Evolutionary conservation across 2,113 vertebrate genomes (phyloP), one percentile per base, ranked within the genome.

Genomic region (Spea multiplicata): DNA sequence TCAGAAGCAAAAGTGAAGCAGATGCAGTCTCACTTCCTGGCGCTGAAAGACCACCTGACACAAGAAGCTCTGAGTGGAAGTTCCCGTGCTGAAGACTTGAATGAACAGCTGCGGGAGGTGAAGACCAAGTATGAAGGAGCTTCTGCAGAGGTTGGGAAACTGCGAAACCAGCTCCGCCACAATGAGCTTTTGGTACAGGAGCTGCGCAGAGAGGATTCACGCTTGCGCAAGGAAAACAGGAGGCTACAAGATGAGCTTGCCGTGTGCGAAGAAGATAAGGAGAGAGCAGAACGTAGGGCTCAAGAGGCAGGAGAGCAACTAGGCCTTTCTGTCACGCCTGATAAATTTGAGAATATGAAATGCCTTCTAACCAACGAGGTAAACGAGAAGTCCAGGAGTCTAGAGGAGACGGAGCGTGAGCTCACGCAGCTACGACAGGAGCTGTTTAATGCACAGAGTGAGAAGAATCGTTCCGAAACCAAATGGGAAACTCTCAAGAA

Each of bases 1-100:
- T 99, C 96, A 0, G 97, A 99, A 86, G 92, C 94, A 55, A 99
- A 99, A 78, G 95, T 99, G 13, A 98, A 98, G 76, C 96, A 98
- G 82, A 95, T 99, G 88, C 97, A 99, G 86, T 91, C 92, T 3
- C 97, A 99, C 50, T 97, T 99, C 47, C 93, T 96, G 0, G 95
- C 95, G 1, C 93, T 99, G 3, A 99, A 98, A 74, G 96, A 97
- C 5, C 96, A 97, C 83, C 85, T 99, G 4, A 85, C 86, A 0
- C 88, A 45, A 0, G 92, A 93, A 46, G 89, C 85, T 0, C 82
- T 90, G 5, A 13, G 12, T 0, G 91, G 91, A 1, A 90, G 74
- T 83, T 83, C 85, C 44, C 93, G 93, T 61, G 7, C 83, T 0
- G 96, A 98, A 75, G 97, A 98, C 6, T 90, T 99, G 66, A 94